Percentiles rank a stretch among this genome's conserved stretches.
Evolutionary conservation across 64 coral and sea anemone species (phyloP).

Genomic region (Dendrophyllia cribrosa): DNA sequence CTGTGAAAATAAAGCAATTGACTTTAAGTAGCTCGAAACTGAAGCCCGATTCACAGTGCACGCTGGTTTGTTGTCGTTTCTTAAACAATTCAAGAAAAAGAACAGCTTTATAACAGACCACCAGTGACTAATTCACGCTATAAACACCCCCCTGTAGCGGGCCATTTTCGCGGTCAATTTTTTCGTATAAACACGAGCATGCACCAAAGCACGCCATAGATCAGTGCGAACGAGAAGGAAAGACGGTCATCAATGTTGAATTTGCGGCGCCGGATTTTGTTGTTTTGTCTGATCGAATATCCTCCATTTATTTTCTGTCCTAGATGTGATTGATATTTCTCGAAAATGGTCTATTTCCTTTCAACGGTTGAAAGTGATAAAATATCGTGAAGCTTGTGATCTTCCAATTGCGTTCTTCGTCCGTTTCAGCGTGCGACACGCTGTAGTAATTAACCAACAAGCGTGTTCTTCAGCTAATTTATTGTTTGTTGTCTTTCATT

Average conservation of each 20-base stretch:
- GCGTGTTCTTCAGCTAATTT: conserved; percentile 54
- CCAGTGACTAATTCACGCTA: conserved; percentile 23
- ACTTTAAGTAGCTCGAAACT: background rate
- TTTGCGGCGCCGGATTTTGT: background rate
- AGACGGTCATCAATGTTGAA: background rate
- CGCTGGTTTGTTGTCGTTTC: conserved; percentile 24
- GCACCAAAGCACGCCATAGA: background rate
- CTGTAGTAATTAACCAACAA: conserved; percentile 60
- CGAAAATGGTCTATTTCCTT: background rate
- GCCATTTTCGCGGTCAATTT: conserved; percentile 15
- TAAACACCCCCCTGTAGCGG: conserved; percentile 50
- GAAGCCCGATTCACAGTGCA: conserved; percentile 13
- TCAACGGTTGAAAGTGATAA: background rate
- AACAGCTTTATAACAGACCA: conserved; percentile 15
- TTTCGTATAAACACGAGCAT: conserved; percentile 14
- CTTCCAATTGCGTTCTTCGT: background rate
- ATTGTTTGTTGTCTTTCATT: conserved; percentile 83
- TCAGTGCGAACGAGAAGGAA: background rate
- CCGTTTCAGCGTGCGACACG: conserved; percentile 19
- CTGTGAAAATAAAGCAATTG: background rate
- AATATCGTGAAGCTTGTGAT: background rate
- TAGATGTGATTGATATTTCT: background rate
- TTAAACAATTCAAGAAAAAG: conserved; percentile 43
- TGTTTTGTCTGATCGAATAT: conserved; percentile 32
- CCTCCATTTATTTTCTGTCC: conserved; percentile 20